A percentile compares a stretch with the other conserved stretches of the same genome.
Evolutionary conservation across 2,113 vertebrate species (phyloP).

Genomic region (Microcebus lehilahytsara): DNA sequence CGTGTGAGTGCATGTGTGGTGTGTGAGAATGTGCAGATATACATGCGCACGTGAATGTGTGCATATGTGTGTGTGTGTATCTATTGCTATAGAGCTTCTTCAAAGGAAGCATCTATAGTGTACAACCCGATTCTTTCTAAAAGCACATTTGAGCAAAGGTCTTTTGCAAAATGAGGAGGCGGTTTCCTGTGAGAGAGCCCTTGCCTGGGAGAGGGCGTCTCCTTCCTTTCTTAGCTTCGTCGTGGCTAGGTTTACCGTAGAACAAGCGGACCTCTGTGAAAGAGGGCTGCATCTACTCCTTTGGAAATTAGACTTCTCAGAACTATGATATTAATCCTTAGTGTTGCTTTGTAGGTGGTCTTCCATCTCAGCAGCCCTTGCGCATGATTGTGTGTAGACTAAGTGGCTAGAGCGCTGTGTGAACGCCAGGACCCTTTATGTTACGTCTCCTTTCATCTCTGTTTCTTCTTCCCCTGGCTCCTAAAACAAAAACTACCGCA

Average conservation of each 20-base stretch:
- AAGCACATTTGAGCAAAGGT: fast-evolving
- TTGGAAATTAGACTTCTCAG: too few relatives aligned
- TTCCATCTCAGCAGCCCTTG: fast-evolving
- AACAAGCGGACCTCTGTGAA: fast-evolving
- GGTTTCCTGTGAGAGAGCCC: fast-evolving
- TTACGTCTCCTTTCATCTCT: not conserved
- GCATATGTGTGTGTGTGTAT: not conserved
- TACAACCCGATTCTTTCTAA: not conserved
- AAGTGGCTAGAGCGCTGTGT: fast-evolving
- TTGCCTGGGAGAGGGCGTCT: fast-evolving
- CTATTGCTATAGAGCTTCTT: not conserved
- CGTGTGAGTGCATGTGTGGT: not conserved
- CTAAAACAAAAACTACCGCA: not conserved
- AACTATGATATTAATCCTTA: fast-evolving
- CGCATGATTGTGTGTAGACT: fast-evolving
- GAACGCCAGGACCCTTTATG: not conserved
- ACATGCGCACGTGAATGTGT: not conserved
- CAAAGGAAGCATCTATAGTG: not conserved
- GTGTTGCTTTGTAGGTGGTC: not conserved
- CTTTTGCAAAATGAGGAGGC: too few relatives aligned
- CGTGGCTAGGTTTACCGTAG: not conserved
- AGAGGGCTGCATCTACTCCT: not conserved
- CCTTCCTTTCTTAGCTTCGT: not conserved
- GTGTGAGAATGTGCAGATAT: too few relatives aligned
- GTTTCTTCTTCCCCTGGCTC: not conserved